Base-by-base conservation (phyloP, 2,113 vertebrate species). In the Ctenodactylus gundi region DNA sequence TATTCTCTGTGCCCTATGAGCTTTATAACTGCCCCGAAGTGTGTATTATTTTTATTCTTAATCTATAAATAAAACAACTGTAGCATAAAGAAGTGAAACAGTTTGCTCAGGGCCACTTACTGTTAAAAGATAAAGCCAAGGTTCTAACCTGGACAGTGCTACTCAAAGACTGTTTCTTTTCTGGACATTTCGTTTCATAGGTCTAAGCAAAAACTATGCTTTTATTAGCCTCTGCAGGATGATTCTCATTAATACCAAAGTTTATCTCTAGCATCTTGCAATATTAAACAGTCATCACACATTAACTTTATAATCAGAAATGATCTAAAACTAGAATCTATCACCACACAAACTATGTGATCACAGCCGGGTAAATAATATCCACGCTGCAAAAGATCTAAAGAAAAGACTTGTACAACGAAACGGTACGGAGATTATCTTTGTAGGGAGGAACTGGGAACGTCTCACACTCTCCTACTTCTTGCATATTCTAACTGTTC, bases 111-210 rank as follows among this genome's bases (percentile, higher is more conserved):
- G 58, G 85, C 46, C 17, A 87, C n/a, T 9, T 36, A 39, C 13
- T 81, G n/a, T 78, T 68, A n/a, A 58, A n/a, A n/a, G 85, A 80
- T 29, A 1, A 36, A 78, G 39, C n/a, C 64, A 41, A 90, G 51
- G 76, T 29, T 76, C 29, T 76, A 81, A 76, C 46, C 39, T 44
- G 9, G 49, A 29, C 68, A 46, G 60, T 41, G 46, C 73, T 51
- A 25, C 55, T 57, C 34, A 4, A 41, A 58, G 81, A 83, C 36
- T 25, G 46, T 21, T 29, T 31, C 57, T 73, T n/a, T 11, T 23
- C 46, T 76, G 64, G 72, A 81, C 75, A 88, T 93, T 85, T 90
- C 77, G 88, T 76, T 94, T 87, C 76, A 57, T 34, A 76, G 15
- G 31, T 81, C n/a, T 60, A 49, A 93, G 60, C 58, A 76, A 67